Percentiles rank a stretch among this genome's conserved stretches.
Evolutionary conservation across 2,113 vertebrate genomes (phyloP).

Genomic region (Clarias macrocephalus): DNA sequence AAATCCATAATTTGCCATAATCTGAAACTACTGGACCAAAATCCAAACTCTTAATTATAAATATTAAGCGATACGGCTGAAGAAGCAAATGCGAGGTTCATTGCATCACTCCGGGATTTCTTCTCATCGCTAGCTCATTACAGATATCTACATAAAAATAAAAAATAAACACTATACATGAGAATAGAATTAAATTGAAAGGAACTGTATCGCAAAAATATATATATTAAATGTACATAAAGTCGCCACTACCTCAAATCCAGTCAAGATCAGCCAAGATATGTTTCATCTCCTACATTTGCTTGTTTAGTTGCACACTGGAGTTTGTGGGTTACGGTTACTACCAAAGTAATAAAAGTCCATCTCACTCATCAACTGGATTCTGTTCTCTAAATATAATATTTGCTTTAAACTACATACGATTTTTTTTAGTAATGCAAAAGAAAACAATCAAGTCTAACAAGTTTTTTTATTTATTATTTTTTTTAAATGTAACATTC

Average conservation of each 20-base stretch:
- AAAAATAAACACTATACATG: conserved; percentile 74
- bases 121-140: conserved; percentile 69
- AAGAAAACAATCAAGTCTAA: background rate
- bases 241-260: background rate
- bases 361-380: background rate
- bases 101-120: conserved; percentile 59
- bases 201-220: background rate
- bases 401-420: background rate
- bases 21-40: conserved; percentile 70
- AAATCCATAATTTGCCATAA: conserved; percentile 57
- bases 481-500: background rate
- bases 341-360: background rate
- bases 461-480: background rate
- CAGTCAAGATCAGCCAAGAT: conserved; percentile 8
- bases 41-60: conserved; percentile 62
- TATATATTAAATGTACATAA: background rate
- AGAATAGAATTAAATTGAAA: conserved; percentile 80
- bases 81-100: conserved; percentile 64
- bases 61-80: conserved; percentile 60
- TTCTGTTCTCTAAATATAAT: background rate
- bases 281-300: background rate
- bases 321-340: background rate
- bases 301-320: background rate
- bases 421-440: background rate
- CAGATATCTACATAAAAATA: conserved; percentile 76